A percentile compares a stretch with the other conserved stretches of the same genome.
These are phyloP conservation scores for Megaceryle alcyon DNA, from an alignment of 2,797 vertebrate genomes.

Conservation along the genomic window DNA sequence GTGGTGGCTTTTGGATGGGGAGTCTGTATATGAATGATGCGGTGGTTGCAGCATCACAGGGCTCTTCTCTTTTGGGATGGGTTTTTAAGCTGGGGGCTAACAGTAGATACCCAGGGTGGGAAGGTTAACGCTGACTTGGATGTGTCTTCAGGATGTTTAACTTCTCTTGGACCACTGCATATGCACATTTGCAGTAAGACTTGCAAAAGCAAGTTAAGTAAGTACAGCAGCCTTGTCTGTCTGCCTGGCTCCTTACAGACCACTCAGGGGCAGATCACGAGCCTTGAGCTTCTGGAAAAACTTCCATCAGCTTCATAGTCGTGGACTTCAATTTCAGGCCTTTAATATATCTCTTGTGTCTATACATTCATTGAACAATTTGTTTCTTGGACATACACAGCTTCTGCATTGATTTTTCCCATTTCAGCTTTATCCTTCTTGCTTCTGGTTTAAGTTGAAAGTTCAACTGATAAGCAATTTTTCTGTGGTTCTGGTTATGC, in stretches of 20 bases:
- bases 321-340: background rate
- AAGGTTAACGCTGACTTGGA: background rate
- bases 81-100: background rate
- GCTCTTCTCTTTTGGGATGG: background rate
- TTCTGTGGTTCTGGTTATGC: background rate
- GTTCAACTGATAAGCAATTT: slow-evolving; percentile 12
- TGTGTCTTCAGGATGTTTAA: background rate
- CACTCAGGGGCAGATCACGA: background rate
- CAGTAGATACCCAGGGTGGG: no score
- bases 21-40: fast-evolving
- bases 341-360: background rate
- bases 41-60: background rate
- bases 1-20: background rate
- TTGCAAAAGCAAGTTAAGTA: background rate
- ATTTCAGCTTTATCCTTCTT: background rate
- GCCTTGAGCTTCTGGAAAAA: background rate
- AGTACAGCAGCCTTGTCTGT: background rate
- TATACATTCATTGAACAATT: background rate
- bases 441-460: background rate
- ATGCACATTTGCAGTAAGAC: background rate
- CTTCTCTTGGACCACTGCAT: background rate
- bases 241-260: background rate
- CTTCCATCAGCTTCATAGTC: background rate
- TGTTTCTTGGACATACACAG: background rate
- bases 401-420: background rate